phyloP scores from a whole-genome alignment of 2,888 invertebrate genomes.

The Vanessa cardui region DNA sequence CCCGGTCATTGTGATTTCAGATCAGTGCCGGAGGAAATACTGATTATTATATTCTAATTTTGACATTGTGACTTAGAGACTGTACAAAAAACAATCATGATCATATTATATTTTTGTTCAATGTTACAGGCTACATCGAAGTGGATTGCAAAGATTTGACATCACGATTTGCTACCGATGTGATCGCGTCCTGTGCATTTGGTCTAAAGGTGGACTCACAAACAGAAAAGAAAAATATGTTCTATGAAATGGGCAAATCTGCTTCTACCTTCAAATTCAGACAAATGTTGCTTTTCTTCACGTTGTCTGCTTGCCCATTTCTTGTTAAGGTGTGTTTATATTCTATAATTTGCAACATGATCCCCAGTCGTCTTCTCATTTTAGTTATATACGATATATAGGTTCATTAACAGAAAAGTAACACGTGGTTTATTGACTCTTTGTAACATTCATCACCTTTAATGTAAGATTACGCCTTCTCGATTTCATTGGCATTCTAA shows the following conservation, averaged over 20 bases:
- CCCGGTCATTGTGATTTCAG: too few species aligned
- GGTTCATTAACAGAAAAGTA: too few species aligned
- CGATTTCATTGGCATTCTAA: too few species aligned
- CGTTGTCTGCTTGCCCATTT: constrained; percentile 23
- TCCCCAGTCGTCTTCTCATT: too few species aligned
- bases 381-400: too few species aligned
- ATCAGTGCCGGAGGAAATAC: too few species aligned
- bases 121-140: constrained; percentile 47
- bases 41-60: too few species aligned
- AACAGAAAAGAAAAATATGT: constrained; percentile 72
- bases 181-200: constrained; percentile 77
- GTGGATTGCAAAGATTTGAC: constrained; percentile 70
- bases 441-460: too few species aligned
- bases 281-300: constrained; percentile 42
- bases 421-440: too few species aligned
- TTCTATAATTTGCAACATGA: not conserved
- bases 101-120: not conserved
- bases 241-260: constrained; percentile 76
- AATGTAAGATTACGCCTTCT: too few species aligned
- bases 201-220: constrained; percentile 80
- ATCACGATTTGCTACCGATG: constrained; percentile 71
- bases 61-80: not conserved
- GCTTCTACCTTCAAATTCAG: constrained; percentile 53
- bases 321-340: constrained; percentile 28
- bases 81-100: not conserved